These are phyloP conservation scores for Leptodactylus fallax DNA, from an alignment of 2,797 vertebrate species.

Conservation along the genomic window DNA sequence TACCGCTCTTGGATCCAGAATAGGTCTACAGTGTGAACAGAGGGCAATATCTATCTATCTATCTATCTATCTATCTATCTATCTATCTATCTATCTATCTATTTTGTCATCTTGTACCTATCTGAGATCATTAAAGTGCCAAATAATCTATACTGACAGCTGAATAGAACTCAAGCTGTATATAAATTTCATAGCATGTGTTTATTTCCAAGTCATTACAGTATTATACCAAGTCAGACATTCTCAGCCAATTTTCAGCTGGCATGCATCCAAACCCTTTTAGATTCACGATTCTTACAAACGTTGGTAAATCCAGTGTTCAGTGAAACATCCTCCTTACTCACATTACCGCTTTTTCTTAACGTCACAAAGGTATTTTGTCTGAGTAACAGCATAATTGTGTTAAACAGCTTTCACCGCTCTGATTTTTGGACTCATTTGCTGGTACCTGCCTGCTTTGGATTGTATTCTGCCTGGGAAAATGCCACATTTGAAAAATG, in stretches of 20 bases:
- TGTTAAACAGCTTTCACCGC: neutral
- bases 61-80: neutral
- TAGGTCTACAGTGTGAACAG: too few species aligned
- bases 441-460: neutral
- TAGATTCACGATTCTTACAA: conserved; percentile 19
- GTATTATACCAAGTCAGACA: conserved; percentile 15
- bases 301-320: conserved; percentile 3
- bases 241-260: conserved; percentile 17
- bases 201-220: neutral
- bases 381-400: conserved; percentile 27
- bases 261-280: neutral
- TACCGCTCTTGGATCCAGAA: too few species aligned
- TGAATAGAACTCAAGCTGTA: neutral
- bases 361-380: conserved; percentile 16
- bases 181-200: neutral
- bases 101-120: neutral
- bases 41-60: neutral
- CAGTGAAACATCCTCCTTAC: conserved; percentile 19
- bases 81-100: neutral
- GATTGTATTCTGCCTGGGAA: neutral
- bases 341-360: conserved; percentile 18
- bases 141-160: neutral
- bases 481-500: neutral
- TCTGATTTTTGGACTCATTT: conserved; percentile 1
- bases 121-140: neutral